These are phyloP conservation scores for Ornithorhynchus anatinus DNA, from an alignment of 2,113 vertebrate genomes.

Conservation along the genomic window DNA sequence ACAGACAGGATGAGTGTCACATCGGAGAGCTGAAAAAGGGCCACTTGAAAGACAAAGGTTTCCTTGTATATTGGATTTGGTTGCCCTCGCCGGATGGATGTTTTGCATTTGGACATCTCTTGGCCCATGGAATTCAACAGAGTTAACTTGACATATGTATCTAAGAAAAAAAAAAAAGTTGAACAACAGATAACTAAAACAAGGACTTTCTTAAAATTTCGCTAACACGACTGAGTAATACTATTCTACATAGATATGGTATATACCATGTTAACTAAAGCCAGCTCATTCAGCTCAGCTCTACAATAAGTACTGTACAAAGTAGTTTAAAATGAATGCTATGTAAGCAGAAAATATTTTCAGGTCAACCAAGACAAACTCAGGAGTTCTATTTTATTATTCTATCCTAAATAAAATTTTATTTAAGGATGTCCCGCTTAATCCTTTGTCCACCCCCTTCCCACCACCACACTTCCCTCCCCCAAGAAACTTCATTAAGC, in stretches of 20 bases:
- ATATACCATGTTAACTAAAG: conserved; percentile 61
- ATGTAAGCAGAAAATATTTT: conserved; percentile 38
- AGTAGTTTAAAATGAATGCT: conserved; percentile 21
- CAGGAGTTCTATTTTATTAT: background rate
- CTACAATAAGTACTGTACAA: conserved; percentile 16
- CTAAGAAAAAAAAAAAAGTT: conserved; percentile 68
- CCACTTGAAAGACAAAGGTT: conserved; percentile 97
- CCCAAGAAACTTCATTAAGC: conserved; percentile 54
- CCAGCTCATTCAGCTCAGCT: conserved; percentile 36
- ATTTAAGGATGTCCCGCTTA: conserved; percentile 71
- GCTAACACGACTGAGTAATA: background rate
- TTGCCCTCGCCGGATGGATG: conserved; percentile 93
- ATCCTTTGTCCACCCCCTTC: conserved; percentile 51
- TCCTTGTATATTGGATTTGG: conserved; percentile 97
- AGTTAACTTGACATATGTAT: conserved; percentile 96
- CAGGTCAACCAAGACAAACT: conserved; percentile 27
- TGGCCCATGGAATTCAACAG: conserved; percentile 98
- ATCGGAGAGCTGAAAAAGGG: conserved; percentile 95
- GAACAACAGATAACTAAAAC: conserved; percentile 16
- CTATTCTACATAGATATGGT: conserved; percentile 64
- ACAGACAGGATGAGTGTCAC: conserved; percentile 97
- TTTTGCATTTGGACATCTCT: conserved; percentile 99
- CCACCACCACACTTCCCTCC: background rate
- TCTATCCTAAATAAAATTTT: conserved; percentile 23
- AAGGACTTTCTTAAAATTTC: background rate